Percentiles rank a stretch among this genome's conserved stretches.
Conservation (phyloP, 2,888 invertebrate genomes). For the Scaptomyza cyrtandrae region DNA sequence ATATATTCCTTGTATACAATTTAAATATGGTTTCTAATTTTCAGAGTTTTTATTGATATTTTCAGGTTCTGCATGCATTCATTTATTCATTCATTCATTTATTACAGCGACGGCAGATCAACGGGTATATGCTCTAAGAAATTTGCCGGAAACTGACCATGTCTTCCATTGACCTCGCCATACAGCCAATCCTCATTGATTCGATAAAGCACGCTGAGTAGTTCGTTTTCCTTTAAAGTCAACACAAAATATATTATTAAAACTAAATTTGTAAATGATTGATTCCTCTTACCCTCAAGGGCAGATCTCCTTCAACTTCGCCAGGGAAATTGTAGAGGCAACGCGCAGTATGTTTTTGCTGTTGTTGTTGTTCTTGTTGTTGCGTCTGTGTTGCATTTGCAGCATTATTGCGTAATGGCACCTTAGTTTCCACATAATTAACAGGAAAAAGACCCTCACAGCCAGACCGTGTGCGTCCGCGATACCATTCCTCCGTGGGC, state of each 20-base stretch:
- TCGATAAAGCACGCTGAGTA: slow-evolving; percentile 88
- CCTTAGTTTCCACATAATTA: slow-evolving; percentile 91
- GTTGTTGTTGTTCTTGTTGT: slow-evolving; percentile 26
- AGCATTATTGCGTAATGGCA: slow-evolving; percentile 86
- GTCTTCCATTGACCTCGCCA: slow-evolving; percentile 88
- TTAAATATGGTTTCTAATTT: slow-evolving; percentile 29
- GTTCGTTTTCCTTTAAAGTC: slow-evolving; percentile 86
- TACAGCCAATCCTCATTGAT: slow-evolving; percentile 92
- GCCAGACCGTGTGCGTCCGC: slow-evolving; percentile 88
- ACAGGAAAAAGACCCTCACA: slow-evolving; percentile 92
- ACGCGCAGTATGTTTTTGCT: slow-evolving; percentile 81
- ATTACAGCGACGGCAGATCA: slow-evolving; percentile 82
- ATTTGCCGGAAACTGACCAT: slow-evolving; percentile 92
- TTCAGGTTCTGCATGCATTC: slow-evolving; percentile 1
- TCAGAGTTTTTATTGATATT: slow-evolving; percentile 25
- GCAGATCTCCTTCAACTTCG: slow-evolving; percentile 86
- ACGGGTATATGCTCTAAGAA: slow-evolving; percentile 88
- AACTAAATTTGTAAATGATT: not conserved
- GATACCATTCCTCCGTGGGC: slow-evolving; percentile 92
- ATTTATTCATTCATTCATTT: slow-evolving; percentile 8
- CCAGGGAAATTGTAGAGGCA: slow-evolving; percentile 91
- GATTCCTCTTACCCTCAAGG: slow-evolving; percentile 85
- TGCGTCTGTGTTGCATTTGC: slow-evolving; percentile 16
- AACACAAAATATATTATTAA: not conserved
- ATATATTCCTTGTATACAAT: slow-evolving; percentile 41